Base-by-base conservation (phyloP, 2,888 invertebrate genomes). In the Camptogramma bilineatum region DNA sequence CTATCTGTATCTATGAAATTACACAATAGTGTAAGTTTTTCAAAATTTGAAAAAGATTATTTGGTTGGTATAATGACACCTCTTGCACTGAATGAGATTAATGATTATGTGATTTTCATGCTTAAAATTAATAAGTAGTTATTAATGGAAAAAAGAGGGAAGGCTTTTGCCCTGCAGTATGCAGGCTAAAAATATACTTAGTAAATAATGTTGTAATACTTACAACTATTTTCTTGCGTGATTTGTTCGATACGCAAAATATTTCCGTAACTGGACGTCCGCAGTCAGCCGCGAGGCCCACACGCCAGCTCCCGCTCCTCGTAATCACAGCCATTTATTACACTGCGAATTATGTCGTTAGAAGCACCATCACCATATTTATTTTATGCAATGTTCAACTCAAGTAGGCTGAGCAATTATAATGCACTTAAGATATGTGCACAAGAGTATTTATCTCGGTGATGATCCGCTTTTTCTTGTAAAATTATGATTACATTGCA, bases 311-410 rank as follows among this genome's bases (percentile, higher is more conserved):
- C 46, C 71, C n/a, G 28, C 18, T 61, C 42, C 53, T 59, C 52
- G 68, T 84, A 82, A 85, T 82, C 82, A 77, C 79, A 69, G 68
- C 73, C 78, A 85, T 84, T 82, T 83, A 81, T 82, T 77, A 78
- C 76, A 69, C 72, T 66, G 71, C 75, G 72, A 82, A 85, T 86
- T 82, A 84, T 81, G 78, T 84, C 82, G 84, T 86, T 84, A 86
- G 71, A 78, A 73, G 67, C 70, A 70, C 76, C 79, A 74, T 79
- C 72, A 73, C 64, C 58, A 69, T 83, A 81, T 85, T 86, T 85
- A 83, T 82, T 84, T 82, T 80, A 79, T 82, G 78, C 80, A 79
- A 81, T 71, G 71, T 76, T 74, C 73, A 63, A 76, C 73, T 75
- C 71, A 79, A 81, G 77, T 74, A 79, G 76, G 73, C 69, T 72